These are phyloP conservation scores for Isotomurus palustris DNA, from an alignment of 2,888 invertebrate species.

Conservation along the genomic window DNA sequence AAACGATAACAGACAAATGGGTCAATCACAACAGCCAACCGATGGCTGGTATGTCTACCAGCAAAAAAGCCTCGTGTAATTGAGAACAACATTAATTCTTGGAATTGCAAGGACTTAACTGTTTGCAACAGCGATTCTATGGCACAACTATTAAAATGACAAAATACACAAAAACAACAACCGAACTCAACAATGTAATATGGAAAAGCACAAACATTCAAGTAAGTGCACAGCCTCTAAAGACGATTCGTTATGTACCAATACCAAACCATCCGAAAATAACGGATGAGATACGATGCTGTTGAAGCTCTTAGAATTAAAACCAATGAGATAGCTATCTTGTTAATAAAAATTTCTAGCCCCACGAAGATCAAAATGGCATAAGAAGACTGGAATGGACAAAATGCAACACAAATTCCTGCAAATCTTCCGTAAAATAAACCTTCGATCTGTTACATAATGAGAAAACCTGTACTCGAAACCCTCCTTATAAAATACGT, in stretches of 20 bases:
- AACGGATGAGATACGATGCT: not conserved
- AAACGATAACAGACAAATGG: too few species aligned
- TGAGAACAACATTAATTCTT: not conserved
- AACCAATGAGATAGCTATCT: too few species aligned
- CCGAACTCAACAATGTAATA: not conserved
- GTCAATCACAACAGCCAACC: too few species aligned
- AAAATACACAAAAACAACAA: not conserved
- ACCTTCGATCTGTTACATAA: not conserved
- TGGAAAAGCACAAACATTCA: not conserved
- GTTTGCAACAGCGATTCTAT: not conserved
- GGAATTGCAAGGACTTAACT: not conserved
- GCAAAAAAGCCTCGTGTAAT: too few species aligned
- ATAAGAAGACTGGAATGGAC: not conserved
- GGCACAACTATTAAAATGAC: not conserved
- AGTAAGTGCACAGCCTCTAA: not conserved
- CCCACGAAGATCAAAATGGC: too few species aligned
- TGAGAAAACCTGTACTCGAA: not conserved
- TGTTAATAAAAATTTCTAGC: too few species aligned
- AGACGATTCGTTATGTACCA: not conserved
- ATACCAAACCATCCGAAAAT: slow-evolving; percentile 1
- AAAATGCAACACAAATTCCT: not conserved
- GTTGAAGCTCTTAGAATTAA: too few species aligned
- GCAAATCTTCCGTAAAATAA: not conserved
- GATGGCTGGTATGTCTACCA: too few species aligned
- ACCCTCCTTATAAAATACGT: not conserved